These are phyloP conservation scores for Aplysina aerophoba DNA, from an alignment of 37 sponge, comb jelly and placozoan species.

Conservation along the genomic window DNA sequence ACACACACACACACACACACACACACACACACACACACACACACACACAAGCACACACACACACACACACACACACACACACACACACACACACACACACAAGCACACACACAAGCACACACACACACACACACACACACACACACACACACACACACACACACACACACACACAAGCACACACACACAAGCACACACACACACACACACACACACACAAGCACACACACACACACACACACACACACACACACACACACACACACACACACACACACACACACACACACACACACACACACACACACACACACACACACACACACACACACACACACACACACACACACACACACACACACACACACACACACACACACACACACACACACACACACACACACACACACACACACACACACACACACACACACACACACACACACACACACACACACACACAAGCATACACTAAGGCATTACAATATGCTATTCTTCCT, in stretches of 20 bases:
- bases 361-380: conserved; percentile 51
- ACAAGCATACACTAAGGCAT: conserved; percentile 7
- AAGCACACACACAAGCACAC: conserved; percentile 19
- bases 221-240: conserved; percentile 52
- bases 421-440: conserved; percentile 55
- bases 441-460: conserved; percentile 39
- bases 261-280: conserved; percentile 50
- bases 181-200: conserved; percentile 55
- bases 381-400: conserved; percentile 57
- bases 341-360: conserved; percentile 62
- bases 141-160: conserved; percentile 17
- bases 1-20: conserved; percentile 12
- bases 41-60: conserved; percentile 20
- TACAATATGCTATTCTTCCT: too few relatives aligned
- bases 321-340: conserved; percentile 62
- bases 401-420: conserved; percentile 57
- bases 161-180: conserved; percentile 30
- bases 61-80: conserved; percentile 35
- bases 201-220: conserved; percentile 46
- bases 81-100: conserved; percentile 42
- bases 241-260: conserved; percentile 58
- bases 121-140: conserved; percentile 47
- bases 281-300: conserved; percentile 45
- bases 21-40: neutral
- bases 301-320: conserved; percentile 55